These are phyloP conservation scores for Platyrinchus mystaceus DNA, from an alignment of 2,797 vertebrate species.

Conservation along the genomic window DNA sequence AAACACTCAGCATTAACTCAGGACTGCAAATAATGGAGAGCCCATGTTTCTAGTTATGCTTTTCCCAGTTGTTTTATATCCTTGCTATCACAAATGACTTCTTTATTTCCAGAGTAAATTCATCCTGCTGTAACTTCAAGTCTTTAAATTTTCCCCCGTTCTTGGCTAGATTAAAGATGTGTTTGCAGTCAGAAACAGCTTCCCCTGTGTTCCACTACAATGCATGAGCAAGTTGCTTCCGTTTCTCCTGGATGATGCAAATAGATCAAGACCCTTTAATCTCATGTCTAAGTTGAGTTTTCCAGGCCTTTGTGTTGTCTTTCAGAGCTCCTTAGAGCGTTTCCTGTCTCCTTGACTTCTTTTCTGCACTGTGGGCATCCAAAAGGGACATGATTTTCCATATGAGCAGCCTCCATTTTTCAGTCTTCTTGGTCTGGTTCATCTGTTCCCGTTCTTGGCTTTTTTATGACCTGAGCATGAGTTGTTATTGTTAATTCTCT, in stretches of 20 bases:
- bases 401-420: neutral
- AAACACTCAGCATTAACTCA: neutral
- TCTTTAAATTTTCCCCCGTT: neutral
- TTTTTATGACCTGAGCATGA: neutral
- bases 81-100: neutral
- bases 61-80: neutral
- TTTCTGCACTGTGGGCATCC: neutral
- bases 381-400: neutral
- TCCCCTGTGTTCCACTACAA: neutral
- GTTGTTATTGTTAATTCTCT: neutral
- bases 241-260: neutral
- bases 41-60: neutral
- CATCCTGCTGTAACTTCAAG: neutral
- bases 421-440: neutral
- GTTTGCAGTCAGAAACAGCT: neutral
- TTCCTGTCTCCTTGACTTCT: neutral
- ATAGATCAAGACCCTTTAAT: neutral
- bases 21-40: neutral
- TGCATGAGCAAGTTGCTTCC: neutral
- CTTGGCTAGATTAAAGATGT: neutral
- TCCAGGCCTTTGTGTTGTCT: neutral
- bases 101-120: slow-evolving; percentile 13
- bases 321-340: neutral
- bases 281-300: neutral
- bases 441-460: neutral